phyloP scores from a whole-genome alignment of 2,797 vertebrate species.

The Sparidentex hasta region DNA sequence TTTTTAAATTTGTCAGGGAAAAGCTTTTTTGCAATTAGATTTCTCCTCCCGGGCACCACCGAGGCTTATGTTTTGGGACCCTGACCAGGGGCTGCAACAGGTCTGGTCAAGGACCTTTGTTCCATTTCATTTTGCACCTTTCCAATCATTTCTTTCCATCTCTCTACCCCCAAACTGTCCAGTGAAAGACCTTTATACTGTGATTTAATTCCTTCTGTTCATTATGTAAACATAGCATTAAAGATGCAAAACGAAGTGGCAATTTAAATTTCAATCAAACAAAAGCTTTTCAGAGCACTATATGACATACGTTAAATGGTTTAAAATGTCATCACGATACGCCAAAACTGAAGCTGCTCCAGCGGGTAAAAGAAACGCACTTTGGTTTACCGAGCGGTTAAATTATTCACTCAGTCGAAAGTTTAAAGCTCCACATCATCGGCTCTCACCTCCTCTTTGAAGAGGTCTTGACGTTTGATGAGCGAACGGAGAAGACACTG shows the following conservation, averaged over 20 bases:
- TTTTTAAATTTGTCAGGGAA: neutral
- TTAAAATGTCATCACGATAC: neutral
- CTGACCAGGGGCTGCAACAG: neutral
- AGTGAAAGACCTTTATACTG: neutral
- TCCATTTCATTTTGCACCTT: neutral
- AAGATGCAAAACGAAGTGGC: too few species aligned
- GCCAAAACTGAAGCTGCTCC: neutral
- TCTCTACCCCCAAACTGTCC: neutral
- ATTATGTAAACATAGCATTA: neutral
- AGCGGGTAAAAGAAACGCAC: neutral
- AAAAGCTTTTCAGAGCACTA: neutral
- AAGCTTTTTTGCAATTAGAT: neutral
- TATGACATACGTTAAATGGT: neutral
- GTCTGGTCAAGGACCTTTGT: neutral
- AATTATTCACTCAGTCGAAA: neutral
- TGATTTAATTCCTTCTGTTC: too few species aligned
- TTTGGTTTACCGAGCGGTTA: neutral
- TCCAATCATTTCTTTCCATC: neutral
- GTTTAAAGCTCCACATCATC: neutral
- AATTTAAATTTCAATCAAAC: neutral
- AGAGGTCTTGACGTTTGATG: constrained; percentile 98
- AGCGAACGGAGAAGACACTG: constrained; percentile 96
- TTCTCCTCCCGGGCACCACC: neutral
- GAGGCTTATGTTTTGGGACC: neutral
- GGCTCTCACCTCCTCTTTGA: constrained; percentile 94